Percentiles rank a stretch among this genome's conserved stretches.
Conservation (phyloP, 2,888 invertebrate genomes). For the Tenthredo amoena region DNA sequence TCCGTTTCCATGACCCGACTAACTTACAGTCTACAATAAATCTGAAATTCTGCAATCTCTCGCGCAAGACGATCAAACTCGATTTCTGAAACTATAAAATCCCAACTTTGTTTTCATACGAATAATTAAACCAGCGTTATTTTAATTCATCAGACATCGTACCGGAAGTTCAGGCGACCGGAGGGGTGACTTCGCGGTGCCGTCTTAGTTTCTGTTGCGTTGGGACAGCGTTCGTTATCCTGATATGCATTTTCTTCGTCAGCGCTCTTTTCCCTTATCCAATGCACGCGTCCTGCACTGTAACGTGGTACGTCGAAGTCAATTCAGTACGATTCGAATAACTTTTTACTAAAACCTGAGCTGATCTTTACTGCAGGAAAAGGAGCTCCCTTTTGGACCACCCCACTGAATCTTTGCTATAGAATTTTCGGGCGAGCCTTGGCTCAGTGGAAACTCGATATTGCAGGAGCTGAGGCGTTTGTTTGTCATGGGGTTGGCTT, state of each 20-base stretch:
- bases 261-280: conserved; percentile 66
- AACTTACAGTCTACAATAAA: neutral
- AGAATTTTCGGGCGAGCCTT: conserved; percentile 55
- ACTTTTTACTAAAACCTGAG: neutral
- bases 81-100: neutral
- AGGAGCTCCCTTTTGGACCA: conserved; percentile 7
- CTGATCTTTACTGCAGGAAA: neutral
- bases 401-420: conserved; percentile 6
- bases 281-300: conserved; percentile 66
- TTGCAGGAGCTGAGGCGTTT: conserved; percentile 53
- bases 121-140: neutral
- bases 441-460: conserved; percentile 64
- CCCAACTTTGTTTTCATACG: neutral
- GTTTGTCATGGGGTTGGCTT: conserved; percentile 61
- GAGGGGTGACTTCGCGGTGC: neutral
- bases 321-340: neutral
- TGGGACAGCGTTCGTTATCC: conserved; percentile 49
- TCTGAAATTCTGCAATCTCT: neutral
- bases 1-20: neutral
- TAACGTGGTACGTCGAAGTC: conserved; percentile 64
- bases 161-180: conserved; percentile 37
- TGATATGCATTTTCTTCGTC: conserved; percentile 55
- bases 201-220: conserved; percentile 55
- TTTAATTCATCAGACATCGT: conserved; percentile 6
- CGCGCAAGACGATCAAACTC: neutral